Evolutionary conservation across 2,113 vertebrate genomes (phyloP), one percentile per base, ranked within the genome.

Genomic region (Megalops atlanticus): DNA sequence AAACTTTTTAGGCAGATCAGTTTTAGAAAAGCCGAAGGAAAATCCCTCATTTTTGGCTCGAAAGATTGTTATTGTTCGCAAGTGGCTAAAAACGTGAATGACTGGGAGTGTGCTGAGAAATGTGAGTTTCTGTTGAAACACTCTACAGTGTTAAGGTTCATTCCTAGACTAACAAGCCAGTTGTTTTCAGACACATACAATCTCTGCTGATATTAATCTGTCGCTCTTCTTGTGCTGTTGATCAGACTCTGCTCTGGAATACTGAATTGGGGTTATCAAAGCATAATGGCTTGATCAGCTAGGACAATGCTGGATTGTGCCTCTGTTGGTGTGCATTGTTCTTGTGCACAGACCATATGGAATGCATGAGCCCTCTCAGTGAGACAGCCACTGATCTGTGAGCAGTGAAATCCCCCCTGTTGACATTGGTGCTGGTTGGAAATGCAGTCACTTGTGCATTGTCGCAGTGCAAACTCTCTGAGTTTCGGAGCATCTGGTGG

Each of bases 281-380:
- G 40, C 49, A 78, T 5, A n/a, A 69, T n/a, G 45, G 83, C 85
- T 88, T 81, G 70, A 80, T 84, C 38, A 52, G 81, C 76, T 68
- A 75, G 79, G 84, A 83, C 86, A 3, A 80, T 84, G 31, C 71
- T 80, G 82, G 81, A 80, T 77, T 77, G 77, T 74, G 76, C 78
- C 69, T 79, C 43, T 78, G 41, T 43, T 70, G 39, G 82, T 35
- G 39, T 36, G 81, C 33, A 86, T 90, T 89, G 84, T 90, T 88
- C 85, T 83, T 86, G 87, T 83, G 74, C 84, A 84, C 77, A 73
- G 87, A 80, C 82, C 76, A 21, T 83, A 47, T 72, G 83, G 74
- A 76, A 74, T 1, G 38, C 1, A 24, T 39, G 39, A 69, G 14
- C 77, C 27, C 54, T 70, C 41, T 79, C n/a, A 31, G 64, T 81